These are phyloP conservation scores for Nephrotoma guestfalica DNA, from an alignment of 2,888 invertebrate genomes.

Conservation along the genomic window DNA sequence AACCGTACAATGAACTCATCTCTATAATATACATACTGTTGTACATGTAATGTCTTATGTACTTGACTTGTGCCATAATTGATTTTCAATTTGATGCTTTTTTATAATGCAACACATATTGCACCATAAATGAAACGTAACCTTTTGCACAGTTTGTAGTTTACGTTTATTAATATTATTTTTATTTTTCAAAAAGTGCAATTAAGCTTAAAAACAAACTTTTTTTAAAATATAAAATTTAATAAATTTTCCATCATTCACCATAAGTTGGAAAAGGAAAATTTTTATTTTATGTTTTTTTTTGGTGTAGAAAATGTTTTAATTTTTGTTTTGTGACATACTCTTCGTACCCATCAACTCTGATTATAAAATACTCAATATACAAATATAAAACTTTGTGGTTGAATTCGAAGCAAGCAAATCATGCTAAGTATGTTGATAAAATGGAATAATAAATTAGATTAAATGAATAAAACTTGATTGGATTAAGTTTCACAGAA, in stretches of 20 bases:
- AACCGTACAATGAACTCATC: neutral
- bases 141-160: neutral
- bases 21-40: neutral
- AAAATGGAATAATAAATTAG: too few species aligned
- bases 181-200: neutral
- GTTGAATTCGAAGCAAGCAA: neutral
- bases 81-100: neutral
- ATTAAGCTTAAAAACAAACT: neutral
- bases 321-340: too few species aligned
- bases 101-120: neutral
- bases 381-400: neutral
- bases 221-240: neutral
- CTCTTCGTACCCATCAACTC: too few species aligned
- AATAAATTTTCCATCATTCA: neutral
- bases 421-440: too few species aligned
- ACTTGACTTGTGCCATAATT: neutral
- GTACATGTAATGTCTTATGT: neutral
- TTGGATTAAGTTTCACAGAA: too few species aligned
- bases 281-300: neutral
- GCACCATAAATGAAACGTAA: neutral
- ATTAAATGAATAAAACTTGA: too few species aligned
- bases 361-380: neutral
- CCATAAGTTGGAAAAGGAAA: neutral
- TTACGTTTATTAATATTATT: neutral
- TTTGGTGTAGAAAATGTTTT: neutral